Evolutionary conservation across 2,797 vertebrate species (phyloP), one percentile per base, ranked within the genome.

Genomic region (Chromobotia macracanthus): DNA sequence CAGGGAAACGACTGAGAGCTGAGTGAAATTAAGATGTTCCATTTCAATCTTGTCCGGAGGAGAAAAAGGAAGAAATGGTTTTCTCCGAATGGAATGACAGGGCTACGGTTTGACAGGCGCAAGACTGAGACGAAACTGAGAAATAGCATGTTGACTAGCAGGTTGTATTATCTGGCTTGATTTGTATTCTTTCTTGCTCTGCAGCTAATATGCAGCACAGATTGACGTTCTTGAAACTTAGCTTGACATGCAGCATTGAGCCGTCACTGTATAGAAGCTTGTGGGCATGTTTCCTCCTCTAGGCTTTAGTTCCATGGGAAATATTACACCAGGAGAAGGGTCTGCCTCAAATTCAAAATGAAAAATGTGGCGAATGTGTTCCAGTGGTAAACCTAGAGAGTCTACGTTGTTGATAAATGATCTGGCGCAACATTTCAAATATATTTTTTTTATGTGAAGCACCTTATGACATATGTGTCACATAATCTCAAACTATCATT

Each of bases 31-130:
- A 70, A 78, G 31, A 71, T 50, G 23, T 74, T 77, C 58, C 19
- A 10, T 80, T 84, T 76, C 53, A 18, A 46, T 65, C 15, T 76
- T 46, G 83, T 61, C 19, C 18, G 60, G 55, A 86, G 64, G 56
- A 80, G n/a, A n/a, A 70, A 77, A 81, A 73, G 60, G 83, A 81
- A 31, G 75, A 78, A 84, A 87, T 81, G 44, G 64, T 81, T 87
- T 85, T 88, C 75, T 83, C 46, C 7, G 71, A 73, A 80, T 63
- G 51, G 53, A 70, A 74, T 70, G 21, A 82, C 68, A 56, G 77
- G 60, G 56, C 68, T 63, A 41, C 1, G 8, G 58, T 68, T 67
- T 84, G 77, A 82, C 74, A 84, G 64, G 31, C 31, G n/a, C 46
- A 35, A 66, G 70, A 82, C 63, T 78, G 74, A 66, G 70, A 80